A percentile compares a stretch with the other conserved stretches of the same genome.
Conservation (phyloP, 2,888 invertebrate species). For the Entomobrya proxima region DNA sequence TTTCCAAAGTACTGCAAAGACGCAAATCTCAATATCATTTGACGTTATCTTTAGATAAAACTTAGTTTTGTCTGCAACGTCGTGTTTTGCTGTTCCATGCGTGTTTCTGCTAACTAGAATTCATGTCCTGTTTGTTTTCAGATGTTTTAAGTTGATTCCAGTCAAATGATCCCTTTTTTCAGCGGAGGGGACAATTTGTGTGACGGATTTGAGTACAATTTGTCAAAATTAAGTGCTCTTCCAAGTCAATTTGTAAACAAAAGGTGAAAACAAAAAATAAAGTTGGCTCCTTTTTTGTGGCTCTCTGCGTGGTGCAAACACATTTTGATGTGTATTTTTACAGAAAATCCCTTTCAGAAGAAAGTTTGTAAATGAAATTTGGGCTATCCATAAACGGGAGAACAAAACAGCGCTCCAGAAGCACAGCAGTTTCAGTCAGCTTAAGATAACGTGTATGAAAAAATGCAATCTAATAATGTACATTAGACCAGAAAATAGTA, state of each 20-base stretch:
- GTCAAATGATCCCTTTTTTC: not conserved
- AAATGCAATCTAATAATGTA: not conserved
- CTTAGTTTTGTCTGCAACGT: not conserved
- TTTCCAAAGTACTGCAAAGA: no score
- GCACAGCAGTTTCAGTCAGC: no score
- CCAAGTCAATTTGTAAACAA: constrained; percentile 65
- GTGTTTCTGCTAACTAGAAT: not conserved
- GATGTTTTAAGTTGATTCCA: not conserved
- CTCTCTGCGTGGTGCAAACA: constrained; percentile 56
- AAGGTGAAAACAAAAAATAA: constrained; percentile 62
- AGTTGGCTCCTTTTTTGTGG: not conserved
- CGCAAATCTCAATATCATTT: no score
- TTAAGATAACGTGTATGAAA: not conserved
- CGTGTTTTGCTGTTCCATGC: not conserved
- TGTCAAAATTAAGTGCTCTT: constrained; percentile 65
- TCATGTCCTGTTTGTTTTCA: constrained; percentile 6
- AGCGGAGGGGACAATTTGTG: not conserved
- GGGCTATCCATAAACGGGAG: not conserved
- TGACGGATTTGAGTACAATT: constrained; percentile 41
- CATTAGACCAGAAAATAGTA: not conserved
- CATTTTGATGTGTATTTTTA: constrained; percentile 35
- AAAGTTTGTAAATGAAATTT: not conserved
- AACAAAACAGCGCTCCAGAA: not conserved
- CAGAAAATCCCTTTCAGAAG: constrained; percentile 35
- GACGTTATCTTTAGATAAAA: not conserved